phyloP scores from a whole-genome alignment of 2,888 invertebrate species.

The Habroteleia sp. region DNA sequence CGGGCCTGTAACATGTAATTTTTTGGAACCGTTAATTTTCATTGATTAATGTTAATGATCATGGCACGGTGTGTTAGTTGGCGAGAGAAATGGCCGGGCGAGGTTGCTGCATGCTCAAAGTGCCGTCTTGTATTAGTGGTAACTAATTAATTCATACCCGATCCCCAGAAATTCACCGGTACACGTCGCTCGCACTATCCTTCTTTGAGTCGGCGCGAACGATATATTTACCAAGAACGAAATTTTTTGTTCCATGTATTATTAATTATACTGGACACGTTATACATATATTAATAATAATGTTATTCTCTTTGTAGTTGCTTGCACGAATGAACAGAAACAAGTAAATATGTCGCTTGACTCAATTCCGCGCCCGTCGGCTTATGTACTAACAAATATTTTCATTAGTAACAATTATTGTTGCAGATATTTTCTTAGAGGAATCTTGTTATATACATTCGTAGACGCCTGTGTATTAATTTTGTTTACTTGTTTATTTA shows the following conservation, averaged over 20 bases:
- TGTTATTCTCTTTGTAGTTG: slow-evolving; percentile 59
- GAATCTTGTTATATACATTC: slow-evolving; percentile 58
- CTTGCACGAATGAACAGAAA: slow-evolving; percentile 65
- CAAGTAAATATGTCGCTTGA: slow-evolving; percentile 63
- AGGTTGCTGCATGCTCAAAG: slow-evolving; percentile 80
- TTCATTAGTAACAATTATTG: slow-evolving; percentile 61
- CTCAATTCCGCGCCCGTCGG: slow-evolving; percentile 63
- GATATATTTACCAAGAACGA: slow-evolving; percentile 41
- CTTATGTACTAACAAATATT: slow-evolving; percentile 65
- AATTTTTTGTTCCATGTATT: slow-evolving; percentile 19
- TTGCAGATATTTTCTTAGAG: slow-evolving; percentile 53
- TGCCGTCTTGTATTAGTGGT: slow-evolving; percentile 79
- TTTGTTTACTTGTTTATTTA: slow-evolving; percentile 23
- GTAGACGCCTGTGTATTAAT: slow-evolving; percentile 57
- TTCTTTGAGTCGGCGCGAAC: slow-evolving; percentile 47
- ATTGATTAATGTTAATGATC: slow-evolving; percentile 79
- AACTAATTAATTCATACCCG: slow-evolving; percentile 77
- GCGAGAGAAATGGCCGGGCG: slow-evolving; percentile 76
- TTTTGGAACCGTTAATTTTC: slow-evolving; percentile 74
- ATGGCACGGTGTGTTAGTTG: slow-evolving; percentile 81
- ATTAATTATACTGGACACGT: slow-evolving; percentile 29
- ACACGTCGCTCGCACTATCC: slow-evolving; percentile 72
- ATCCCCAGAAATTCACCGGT: slow-evolving; percentile 63
- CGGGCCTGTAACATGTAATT: slow-evolving; percentile 66
- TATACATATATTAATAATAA: slow-evolving; percentile 52